These are phyloP conservation scores for Melanargia galathea DNA, from an alignment of 2,888 invertebrate genomes.

Conservation along the genomic window DNA sequence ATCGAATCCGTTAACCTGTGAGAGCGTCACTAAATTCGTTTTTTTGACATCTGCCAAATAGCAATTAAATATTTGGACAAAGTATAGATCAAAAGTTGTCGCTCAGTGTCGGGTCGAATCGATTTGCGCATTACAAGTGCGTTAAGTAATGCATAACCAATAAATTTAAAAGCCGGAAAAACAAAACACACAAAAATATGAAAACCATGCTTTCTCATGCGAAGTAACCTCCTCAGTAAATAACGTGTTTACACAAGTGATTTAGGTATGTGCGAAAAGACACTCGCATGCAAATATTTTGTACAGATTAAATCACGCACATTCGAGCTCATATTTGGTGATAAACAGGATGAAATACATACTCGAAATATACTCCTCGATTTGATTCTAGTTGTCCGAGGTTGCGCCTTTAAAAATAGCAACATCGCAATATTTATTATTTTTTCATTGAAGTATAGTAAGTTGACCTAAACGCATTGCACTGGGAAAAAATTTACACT, in stretches of 20 bases:
- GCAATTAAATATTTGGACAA: too few species aligned
- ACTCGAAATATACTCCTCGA: not conserved
- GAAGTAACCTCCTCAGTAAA: not conserved
- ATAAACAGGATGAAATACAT: not conserved
- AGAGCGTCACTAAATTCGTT: too few species aligned
- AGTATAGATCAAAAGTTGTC: too few species aligned
- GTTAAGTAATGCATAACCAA: not conserved
- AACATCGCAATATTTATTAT: not conserved
- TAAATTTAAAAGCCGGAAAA: not conserved
- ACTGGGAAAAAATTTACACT: too few species aligned
- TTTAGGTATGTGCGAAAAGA: slow-evolving; percentile 3
- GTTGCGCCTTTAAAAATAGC: slow-evolving; percentile 14
- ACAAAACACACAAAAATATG: not conserved
- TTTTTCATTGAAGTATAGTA: not conserved
- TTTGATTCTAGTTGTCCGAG: not conserved
- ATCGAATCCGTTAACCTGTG: too few species aligned
- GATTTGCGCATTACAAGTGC: too few species aligned
- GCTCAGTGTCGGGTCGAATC: too few species aligned
- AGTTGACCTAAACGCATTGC: too few species aligned
- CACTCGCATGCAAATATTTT: slow-evolving; percentile 10
- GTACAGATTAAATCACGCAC: not conserved
- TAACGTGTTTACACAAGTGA: not conserved
- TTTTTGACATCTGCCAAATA: too few species aligned
- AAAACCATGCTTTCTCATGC: slow-evolving; percentile 3
- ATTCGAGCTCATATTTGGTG: not conserved